Evolutionary conservation across 2,113 vertebrate species (phyloP).

Genomic region (Aviceda subcristata): DNA sequence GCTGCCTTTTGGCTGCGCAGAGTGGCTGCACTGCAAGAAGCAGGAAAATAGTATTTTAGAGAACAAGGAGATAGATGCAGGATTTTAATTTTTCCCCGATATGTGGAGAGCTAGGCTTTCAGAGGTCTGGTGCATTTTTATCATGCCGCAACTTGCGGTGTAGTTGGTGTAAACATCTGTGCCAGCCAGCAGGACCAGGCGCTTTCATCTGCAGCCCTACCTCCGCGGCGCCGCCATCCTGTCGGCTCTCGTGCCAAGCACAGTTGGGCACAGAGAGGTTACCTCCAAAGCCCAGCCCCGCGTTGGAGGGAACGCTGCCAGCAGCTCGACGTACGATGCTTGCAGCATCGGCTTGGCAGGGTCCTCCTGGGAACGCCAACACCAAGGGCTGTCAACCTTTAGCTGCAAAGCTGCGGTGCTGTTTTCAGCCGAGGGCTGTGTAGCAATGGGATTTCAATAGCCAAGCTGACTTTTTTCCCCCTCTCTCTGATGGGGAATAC

Average conservation of each 20-base stretch:
- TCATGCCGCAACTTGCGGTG: fast-evolving
- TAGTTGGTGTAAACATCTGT: not conserved
- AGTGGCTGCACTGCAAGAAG: not conserved
- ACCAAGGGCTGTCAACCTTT: fast-evolving
- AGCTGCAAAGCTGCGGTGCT: not conserved
- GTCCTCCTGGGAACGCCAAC: not conserved
- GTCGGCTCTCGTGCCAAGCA: not conserved
- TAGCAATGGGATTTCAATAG: not conserved
- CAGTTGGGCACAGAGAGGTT: not conserved
- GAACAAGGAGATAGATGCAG: not conserved
- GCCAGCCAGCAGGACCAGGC: not conserved
- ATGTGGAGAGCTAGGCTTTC: not conserved
- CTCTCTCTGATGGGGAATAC: not conserved
- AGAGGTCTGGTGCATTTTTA: not conserved
- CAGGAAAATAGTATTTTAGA: not conserved
- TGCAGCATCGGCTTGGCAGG: not conserved
- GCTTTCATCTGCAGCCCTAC: not conserved
- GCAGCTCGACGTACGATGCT: not conserved
- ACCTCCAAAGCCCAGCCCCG: not conserved
- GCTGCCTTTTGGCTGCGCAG: not conserved
- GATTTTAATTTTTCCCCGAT: not conserved
- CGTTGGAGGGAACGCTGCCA: not conserved
- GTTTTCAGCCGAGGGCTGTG: fast-evolving
- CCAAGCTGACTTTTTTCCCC: not conserved
- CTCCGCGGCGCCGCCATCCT: not conserved